Percentiles rank a stretch among this genome's conserved stretches.
Evolutionary conservation across 2,888 invertebrate species (phyloP).

Genomic region (Ptychoptera albimana): DNA sequence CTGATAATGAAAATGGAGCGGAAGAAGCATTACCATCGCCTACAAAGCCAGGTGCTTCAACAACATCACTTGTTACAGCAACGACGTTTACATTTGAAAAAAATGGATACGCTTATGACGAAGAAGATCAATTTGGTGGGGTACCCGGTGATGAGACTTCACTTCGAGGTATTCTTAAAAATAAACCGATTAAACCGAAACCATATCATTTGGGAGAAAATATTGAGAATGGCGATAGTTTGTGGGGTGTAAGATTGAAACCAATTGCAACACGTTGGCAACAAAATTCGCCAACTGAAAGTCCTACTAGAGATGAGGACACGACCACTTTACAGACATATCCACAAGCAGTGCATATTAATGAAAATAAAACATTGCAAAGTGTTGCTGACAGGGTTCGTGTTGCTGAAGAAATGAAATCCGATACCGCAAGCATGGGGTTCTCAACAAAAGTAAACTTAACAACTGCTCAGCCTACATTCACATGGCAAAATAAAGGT

Average conservation of each 20-base stretch:
- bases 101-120: slow-evolving; percentile 4
- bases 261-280: slow-evolving; percentile 19
- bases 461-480: slow-evolving; percentile 18
- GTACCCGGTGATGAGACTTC: slow-evolving; percentile 32
- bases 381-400: slow-evolving; percentile 36
- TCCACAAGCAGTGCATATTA: neutral
- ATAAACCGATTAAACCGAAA: slow-evolving; percentile 55
- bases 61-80: slow-evolving; percentile 3
- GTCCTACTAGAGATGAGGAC: slow-evolving; percentile 8
- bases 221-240: slow-evolving; percentile 30
- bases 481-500: slow-evolving; percentile 24
- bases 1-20: slow-evolving; percentile 1
- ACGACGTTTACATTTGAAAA: neutral
- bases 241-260: slow-evolving; percentile 37
- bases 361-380: slow-evolving; percentile 16
- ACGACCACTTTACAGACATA: neutral
- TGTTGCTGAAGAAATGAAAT: slow-evolving; percentile 29
- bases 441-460: slow-evolving; percentile 45
- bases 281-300: slow-evolving; percentile 11
- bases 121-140: slow-evolving; percentile 13
- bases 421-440: slow-evolving; percentile 26
- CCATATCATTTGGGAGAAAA: slow-evolving; percentile 58
- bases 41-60: neutral
- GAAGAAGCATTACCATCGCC: neutral
- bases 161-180: slow-evolving; percentile 56